Base-by-base conservation (phyloP, 2,113 vertebrate species). In the Corythoichthys haematopterus region DNA sequence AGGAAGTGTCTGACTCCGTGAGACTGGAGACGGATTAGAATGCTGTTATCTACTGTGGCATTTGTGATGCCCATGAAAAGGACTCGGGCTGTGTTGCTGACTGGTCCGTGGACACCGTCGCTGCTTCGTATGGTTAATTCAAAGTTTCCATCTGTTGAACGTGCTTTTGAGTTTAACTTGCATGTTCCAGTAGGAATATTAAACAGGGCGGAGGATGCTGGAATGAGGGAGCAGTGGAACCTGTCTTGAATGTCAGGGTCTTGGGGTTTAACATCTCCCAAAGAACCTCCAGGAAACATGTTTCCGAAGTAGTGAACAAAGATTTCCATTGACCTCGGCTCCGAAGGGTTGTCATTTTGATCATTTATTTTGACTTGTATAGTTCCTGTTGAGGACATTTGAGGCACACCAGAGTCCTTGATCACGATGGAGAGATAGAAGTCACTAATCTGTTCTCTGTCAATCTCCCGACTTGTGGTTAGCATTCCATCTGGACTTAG, bases 321-420 rank as follows among this genome's bases (percentile, higher is more conserved):
- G 80, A 99, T 93, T 79, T 98, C 96, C 69, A 98, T 89, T 0
- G 94, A 90, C 69, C 97, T 93, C 7, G 97, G 87, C 78, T 95
- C 93, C 0, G 97, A 98, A 0, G 97, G 97, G 73, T 99, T 99
- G 89, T 99, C 97, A 0, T 99, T 99, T 80, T 98, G 93, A 78
- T 99, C 97, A 46, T 92, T 90, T 37, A 99, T 90, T 53, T 90
- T 92, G 68, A 99, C 80, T 1, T 93, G 95, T 77, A 99, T 92
- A 0, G 95, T 99, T 73, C 94, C 96, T 0, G 96, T 99, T 62
- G 97, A 98, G 52, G 96, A 98, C 97, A 98, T 98, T 38, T 97
- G 96, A 60, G 97, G 97, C 14, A 94, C 60, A 0, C 97, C 97
- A 14, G 96, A 97, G 77, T 99, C 97, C 68, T 93, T 94, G 0